Evolutionary conservation across 2,797 vertebrate species (phyloP), one percentile per base, ranked within the genome.

Genomic region (Tragelaphus oryx): DNA sequence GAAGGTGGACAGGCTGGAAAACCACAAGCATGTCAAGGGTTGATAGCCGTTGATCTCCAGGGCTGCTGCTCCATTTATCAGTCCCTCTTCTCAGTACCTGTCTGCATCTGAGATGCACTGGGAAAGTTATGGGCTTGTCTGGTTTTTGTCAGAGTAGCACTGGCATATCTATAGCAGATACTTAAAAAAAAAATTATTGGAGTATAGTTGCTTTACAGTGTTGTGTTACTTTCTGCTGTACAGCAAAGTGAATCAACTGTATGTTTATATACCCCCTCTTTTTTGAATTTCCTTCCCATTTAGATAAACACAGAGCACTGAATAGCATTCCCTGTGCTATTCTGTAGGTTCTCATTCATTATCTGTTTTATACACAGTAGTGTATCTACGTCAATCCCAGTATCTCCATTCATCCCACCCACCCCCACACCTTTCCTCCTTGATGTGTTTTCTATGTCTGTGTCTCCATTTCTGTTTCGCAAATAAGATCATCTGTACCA

Each of bases 31-130:
- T 0, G 2, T 48, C 60, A n/a, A n/a, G 30, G 2, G 11, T 55
- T 76, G 41, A 1, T 12, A 9, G n/a, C 37, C 1, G 0, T 48
- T 7, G 2, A 59, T 48, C n/a, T 81, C 14, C 8, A 26, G n/a
- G 16, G 46, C 4, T 41, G 50, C 50, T 20, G 14, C 17, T 89
- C 17, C 17, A 3, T 48, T 55, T 60, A 13, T 12, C 44, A 46
- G 17, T 37, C 30, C 24, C n/a, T 55, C 59, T 46, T 24, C n/a
- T 8, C 12, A 30, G 85, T 13, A 37, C 46, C 74, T 55, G 24
- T 60, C 13, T 17, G 75, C 30, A 1, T 62, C 57, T 26, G 79
- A 55, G 16, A 17, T 2, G 26, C 12, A 41, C 62, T 20, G 33
- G 50, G 37, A 33, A 78, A 57, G 41, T 37, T n/a, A 0, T 0